Base-by-base conservation (phyloP, 2,797 vertebrate species). In the Acrossocheilus wenchowensis region DNA sequence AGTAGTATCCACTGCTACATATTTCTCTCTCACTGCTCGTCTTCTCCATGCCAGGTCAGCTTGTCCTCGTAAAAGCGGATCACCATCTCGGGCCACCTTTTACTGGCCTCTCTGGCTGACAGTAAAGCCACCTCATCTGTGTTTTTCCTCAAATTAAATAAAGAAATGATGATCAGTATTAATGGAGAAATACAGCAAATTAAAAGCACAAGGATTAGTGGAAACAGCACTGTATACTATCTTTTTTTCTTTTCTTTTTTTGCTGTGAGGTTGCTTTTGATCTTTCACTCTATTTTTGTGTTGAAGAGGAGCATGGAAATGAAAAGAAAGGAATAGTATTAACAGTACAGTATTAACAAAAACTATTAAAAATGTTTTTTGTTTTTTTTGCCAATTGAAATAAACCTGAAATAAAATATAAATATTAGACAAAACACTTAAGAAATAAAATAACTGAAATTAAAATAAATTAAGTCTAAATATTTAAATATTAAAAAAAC, bases 31-130 rank as follows among this genome's bases (percentile, higher is more conserved):
- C 75, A 90, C 86, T 90, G 97, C 91, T 98, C 98, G 91, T 99
- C 97, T 12, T 97, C 97, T 87, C 96, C 97, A 93, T 98, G 97
- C 97, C 98, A 99, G 92, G 96, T 97, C 93, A 99, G 95, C 92
- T 97, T 97, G 92, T 98, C 97, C 94, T 99, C 98, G 89, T 99
- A 99, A 95, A 99, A 99, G 89, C 97, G 95, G 3, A 99, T 98
- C 91, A 99, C 98, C 85, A 98, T 97, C 93, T 99, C 97, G 91
- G 98, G 98, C 94, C 97, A 98, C 92, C 96, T 97, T 94, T 97
- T 93, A 26, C 98, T 99, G 72, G 97, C 98, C 93, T 99, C 98
- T 87, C 95, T 96, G 83, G 98, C 98, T 90, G 98, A 95, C 91
- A 99, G 96, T 94, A 99, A 93, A 86, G 98, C 97, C 81, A 98